These are phyloP conservation scores for Hestina assimilis DNA, from an alignment of 1,140 invertebrate genomes.

Conservation along the genomic window DNA sequence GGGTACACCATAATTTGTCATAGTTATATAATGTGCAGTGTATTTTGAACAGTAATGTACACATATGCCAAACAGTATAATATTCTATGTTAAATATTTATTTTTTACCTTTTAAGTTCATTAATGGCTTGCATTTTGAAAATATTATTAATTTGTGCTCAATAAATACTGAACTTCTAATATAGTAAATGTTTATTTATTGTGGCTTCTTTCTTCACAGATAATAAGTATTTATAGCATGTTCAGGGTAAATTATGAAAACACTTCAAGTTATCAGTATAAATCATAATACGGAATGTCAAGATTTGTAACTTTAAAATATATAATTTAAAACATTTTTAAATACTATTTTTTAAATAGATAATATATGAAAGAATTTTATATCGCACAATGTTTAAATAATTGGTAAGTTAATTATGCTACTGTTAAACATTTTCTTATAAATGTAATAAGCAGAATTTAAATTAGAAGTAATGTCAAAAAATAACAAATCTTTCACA, in stretches of 20 bases:
- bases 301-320: background rate
- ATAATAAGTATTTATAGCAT: background rate
- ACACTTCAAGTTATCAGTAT: background rate
- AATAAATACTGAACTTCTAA: background rate
- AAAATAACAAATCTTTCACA: background rate
- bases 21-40: background rate
- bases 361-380: no score
- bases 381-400: background rate
- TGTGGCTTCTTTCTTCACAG: background rate
- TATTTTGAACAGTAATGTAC: background rate
- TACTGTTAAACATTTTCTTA: background rate
- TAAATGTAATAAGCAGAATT: background rate
- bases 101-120: background rate
- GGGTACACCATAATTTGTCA: constrained; percentile 3
- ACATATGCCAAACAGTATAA: no score
- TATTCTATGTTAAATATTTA: background rate
- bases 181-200: background rate
- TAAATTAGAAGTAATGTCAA: background rate
- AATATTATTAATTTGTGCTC: constrained; percentile 1
- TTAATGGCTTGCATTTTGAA: background rate
- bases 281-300: constrained; percentile 2
- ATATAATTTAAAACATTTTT: background rate
- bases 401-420: background rate
- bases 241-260: background rate
- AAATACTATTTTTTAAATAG: background rate